Evolutionary conservation across 1,140 invertebrate genomes (phyloP), one percentile per base, ranked within the genome.

Genomic region (Megalonaias nervosa): DNA sequence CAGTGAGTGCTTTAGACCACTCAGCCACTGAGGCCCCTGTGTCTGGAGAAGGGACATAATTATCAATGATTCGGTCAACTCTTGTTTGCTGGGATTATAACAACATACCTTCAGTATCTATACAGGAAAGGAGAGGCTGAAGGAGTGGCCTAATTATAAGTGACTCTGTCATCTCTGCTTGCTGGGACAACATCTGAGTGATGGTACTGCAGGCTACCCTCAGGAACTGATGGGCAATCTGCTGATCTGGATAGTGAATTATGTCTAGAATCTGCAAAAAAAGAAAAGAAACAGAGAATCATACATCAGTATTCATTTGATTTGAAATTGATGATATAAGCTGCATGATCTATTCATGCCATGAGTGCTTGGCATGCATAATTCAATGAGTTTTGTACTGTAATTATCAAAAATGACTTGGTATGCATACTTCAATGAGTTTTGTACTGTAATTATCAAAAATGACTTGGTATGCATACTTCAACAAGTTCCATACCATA

Each of bases 161-260:
- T 59, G 38, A 68, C 65, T 73, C 5, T 21, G 86, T 80, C 58
- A 86, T 55, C 6, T 78, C 26, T 19, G 77, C 70, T 31, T 82
- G 66, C 23, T 78, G 74, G 12, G 56, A 58, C 23, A 61, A 26
- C 80, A 81, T 84, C 21, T 48, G 65, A 38, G 69, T 62, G 55
- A 86, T 82, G 38, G 83, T 82, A 26, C 67, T 80, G 67, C 78
- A 82, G n/a, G 78, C 81, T 21, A 84, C 80, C 55, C 79, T n/a
- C 14, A 81, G 69, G 64, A 84, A 83, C 67, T 81, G 75, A 6
- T 61, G 67, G 16, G 71, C 67, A 4, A 81, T 67, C 58, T 68
- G 62, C n/a, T 55, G 71, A 59, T 84, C 81, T 26, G 70, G 38
- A 48, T 72, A 67, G n/a, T 83, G 80, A 14, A 86, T 38, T 38